A percentile compares a stretch with the other conserved stretches of the same genome.
These are phyloP conservation scores for Apistogramma diplotaenia DNA, from an alignment of 2,113 vertebrate species.

Conservation along the genomic window DNA sequence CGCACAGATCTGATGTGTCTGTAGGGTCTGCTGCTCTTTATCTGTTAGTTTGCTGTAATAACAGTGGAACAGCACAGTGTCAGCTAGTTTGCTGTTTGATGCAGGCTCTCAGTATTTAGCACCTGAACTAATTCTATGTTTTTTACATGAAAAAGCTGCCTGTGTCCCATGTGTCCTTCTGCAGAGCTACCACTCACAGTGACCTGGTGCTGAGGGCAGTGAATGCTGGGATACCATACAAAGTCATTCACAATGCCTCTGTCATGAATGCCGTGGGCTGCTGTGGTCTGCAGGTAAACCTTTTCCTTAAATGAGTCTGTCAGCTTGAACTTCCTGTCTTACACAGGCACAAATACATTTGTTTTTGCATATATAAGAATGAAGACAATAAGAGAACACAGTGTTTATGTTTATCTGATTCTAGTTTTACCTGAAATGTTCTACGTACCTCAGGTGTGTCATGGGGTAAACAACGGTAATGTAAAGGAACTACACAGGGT, in stretches of 20 bases:
- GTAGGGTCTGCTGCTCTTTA: background rate
- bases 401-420: too few species aligned
- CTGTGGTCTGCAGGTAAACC: slow-evolving; percentile 91
- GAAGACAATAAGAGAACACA: too few species aligned
- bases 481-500: background rate
- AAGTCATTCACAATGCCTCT: slow-evolving; percentile 94
- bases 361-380: background rate
- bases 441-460: too few species aligned
- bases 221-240: slow-evolving; percentile 85
- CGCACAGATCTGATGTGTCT: too few species aligned
- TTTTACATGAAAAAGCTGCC: background rate
- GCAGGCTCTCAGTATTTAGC: background rate
- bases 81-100: background rate
- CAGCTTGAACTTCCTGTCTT: background rate
- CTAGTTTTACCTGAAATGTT: too few species aligned
- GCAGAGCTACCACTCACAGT: slow-evolving; percentile 95
- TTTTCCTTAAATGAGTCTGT: background rate
- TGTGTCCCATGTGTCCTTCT: background rate
- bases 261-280: slow-evolving; percentile 95
- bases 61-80: background rate
- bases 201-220: slow-evolving; percentile 92
- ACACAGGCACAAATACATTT: background rate
- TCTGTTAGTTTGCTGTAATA: background rate
- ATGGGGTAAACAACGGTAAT: background rate
- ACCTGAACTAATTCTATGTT: background rate